These are phyloP conservation scores for Pammene fasciana DNA, from an alignment of 2,888 invertebrate species.

Conservation along the genomic window DNA sequence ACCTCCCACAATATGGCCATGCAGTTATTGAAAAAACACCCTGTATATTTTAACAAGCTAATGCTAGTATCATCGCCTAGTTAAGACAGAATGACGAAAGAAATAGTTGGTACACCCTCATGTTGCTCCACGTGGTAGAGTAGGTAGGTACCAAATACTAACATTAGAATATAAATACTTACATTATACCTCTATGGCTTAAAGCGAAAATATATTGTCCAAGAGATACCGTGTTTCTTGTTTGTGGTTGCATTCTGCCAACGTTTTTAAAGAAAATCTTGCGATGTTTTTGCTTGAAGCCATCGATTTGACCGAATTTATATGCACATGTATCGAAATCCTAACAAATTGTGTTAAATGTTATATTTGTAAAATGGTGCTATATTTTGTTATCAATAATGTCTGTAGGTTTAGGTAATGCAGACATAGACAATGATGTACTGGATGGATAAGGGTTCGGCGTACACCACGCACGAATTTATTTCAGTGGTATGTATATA, in stretches of 20 bases:
- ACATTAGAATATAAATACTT: background rate
- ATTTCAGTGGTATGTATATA: too few species aligned
- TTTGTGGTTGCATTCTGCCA: background rate
- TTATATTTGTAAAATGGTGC: conserved; percentile 62
- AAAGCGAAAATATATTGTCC: conserved; percentile 2
- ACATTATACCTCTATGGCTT: conserved; percentile 8
- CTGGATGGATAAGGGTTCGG: too few species aligned
- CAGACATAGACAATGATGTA: too few species aligned
- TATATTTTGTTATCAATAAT: conserved; percentile 64
- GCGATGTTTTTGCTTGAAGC: conserved; percentile 13
- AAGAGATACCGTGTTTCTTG: background rate
- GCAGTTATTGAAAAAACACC: too few species aligned
- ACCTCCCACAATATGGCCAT: too few species aligned
- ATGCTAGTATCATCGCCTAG: background rate
- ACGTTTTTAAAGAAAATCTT: background rate
- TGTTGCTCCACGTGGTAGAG: conserved; percentile 52
- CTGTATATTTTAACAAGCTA: too few species aligned
- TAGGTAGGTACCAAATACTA: conserved; percentile 47
- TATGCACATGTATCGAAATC: conserved; percentile 57
- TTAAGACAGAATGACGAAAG: conserved; percentile 45
- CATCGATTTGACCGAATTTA: conserved; percentile 68
- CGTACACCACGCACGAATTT: too few species aligned
- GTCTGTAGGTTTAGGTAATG: conserved; percentile 48
- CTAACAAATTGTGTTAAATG: conserved; percentile 25
- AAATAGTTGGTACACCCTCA: conserved; percentile 38